These are phyloP conservation scores for Ostrea denselamellosa DNA, from an alignment of 1,140 invertebrate species.

Conservation along the genomic window DNA sequence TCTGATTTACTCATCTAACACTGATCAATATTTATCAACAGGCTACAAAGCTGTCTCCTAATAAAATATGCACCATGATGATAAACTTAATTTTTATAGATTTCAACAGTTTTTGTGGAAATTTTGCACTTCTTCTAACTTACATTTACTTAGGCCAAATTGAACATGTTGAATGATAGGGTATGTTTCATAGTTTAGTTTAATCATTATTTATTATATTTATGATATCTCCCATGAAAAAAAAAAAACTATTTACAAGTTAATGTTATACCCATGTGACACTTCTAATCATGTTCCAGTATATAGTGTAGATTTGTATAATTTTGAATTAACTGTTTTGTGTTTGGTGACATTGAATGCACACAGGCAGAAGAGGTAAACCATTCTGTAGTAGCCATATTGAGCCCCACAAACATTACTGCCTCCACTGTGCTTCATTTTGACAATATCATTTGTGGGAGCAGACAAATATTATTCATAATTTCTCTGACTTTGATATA, in stretches of 20 bases:
- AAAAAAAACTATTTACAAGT: not conserved
- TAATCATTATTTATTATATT: too few relatives aligned
- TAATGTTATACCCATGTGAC: too few relatives aligned
- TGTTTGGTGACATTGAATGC: slow-evolving; percentile 39
- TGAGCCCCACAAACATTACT: not conserved
- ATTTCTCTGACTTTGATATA: too few relatives aligned
- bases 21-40: too few relatives aligned
- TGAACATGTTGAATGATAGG: not conserved
- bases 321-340: not conserved
- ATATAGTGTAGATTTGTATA: not conserved
- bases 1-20: too few relatives aligned
- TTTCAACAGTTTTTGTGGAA: too few relatives aligned
- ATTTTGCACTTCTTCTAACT: too few relatives aligned
- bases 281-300: too few relatives aligned
- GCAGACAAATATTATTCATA: not conserved
- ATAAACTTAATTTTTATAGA: too few relatives aligned
- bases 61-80: too few relatives aligned
- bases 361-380: slow-evolving; percentile 45
- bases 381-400: not conserved
- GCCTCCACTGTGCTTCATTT: not conserved
- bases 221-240: not conserved
- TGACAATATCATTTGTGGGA: not conserved
- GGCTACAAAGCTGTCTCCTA: too few relatives aligned
- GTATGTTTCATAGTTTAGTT: not conserved
- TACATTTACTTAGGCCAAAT: not conserved